Conservation (phyloP, 2,113 vertebrate genomes). For the Eulemur macaco region DNA sequence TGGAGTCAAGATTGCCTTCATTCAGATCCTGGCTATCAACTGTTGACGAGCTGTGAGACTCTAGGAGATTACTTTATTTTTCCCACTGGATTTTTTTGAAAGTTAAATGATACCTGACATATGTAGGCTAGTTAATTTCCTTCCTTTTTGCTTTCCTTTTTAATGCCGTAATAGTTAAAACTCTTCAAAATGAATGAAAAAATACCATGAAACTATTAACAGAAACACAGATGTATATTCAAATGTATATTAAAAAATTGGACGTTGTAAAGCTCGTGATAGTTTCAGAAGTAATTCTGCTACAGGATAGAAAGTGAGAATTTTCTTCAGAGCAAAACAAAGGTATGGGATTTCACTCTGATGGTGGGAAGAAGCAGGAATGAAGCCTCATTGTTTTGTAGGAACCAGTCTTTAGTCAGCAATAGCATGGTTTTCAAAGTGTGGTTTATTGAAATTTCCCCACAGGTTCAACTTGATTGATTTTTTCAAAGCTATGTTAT, state of each 20-base stretch:
- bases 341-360: neutral
- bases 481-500: neutral
- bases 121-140: conserved; percentile 1
- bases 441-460: neutral
- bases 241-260: neutral
- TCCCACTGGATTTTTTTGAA: neutral
- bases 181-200: conserved; percentile 34
- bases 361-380: neutral
- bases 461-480: neutral
- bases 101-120: neutral
- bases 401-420: neutral
- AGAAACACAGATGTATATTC: neutral
- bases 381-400: neutral
- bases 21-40: neutral
- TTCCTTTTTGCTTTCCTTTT: neutral
- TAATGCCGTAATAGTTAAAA: conserved; percentile 13
- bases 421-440: neutral
- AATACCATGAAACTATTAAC: neutral
- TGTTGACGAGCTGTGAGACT: neutral
- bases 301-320: neutral
- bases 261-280: neutral
- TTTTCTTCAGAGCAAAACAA: neutral
- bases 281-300: conserved; percentile 10
- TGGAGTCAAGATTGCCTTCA: neutral
- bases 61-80: neutral